Conservation (phyloP, 92 coral and sea anemone species). For the Heliopora coerulea region DNA sequence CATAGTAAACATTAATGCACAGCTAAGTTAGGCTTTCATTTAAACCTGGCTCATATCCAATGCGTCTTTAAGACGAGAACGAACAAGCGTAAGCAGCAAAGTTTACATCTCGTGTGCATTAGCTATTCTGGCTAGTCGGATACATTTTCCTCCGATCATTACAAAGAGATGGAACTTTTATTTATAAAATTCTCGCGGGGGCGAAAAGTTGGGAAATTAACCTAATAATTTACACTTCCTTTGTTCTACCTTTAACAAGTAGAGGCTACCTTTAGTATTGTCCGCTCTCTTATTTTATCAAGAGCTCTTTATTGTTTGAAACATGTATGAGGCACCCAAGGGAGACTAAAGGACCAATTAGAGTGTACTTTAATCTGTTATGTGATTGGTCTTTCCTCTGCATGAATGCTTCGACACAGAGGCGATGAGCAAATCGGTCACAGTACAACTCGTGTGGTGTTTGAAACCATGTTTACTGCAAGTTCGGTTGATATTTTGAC, state of each 20-base stretch:
- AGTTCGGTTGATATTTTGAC: slow-evolving; percentile 4
- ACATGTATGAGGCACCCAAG: slow-evolving; percentile 12
- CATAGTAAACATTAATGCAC: too few species aligned
- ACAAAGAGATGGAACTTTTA: too few species aligned
- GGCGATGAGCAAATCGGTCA: slow-evolving; percentile 16
- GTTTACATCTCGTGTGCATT: too few species aligned
- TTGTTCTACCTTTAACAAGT: not conserved
- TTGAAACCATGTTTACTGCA: slow-evolving; percentile 14
- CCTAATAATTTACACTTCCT: not conserved
- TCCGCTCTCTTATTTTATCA: not conserved
- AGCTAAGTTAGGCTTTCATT: too few species aligned
- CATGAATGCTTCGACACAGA: slow-evolving; percentile 5
- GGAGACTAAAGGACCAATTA: slow-evolving; percentile 43
- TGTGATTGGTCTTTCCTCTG: slow-evolving; percentile 15
- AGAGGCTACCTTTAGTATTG: not conserved
- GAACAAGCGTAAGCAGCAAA: too few species aligned
- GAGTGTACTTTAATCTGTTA: slow-evolving; percentile 24
- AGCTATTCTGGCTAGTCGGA: too few species aligned
- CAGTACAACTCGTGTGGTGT: not conserved
- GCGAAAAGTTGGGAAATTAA: not conserved
- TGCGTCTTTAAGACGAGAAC: too few species aligned
- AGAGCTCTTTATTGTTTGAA: not conserved
- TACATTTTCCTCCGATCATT: too few species aligned
- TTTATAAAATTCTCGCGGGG: not conserved
- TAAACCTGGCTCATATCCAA: too few species aligned